Evolutionary conservation across 2,113 vertebrate species (phyloP).

Genomic region (Sphyrna mokarran): DNA sequence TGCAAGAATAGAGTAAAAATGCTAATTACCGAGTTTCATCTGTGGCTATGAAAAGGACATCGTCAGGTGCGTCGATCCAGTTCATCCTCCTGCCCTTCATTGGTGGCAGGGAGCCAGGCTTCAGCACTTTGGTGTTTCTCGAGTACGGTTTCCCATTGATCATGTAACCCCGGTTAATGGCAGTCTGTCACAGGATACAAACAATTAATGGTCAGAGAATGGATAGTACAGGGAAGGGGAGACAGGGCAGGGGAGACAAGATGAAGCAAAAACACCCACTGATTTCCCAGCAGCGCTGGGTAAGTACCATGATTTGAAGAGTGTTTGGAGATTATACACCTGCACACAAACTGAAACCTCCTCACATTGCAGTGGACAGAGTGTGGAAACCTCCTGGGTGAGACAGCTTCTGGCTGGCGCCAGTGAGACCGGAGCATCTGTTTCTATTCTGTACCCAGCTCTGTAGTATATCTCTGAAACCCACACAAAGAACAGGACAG

Average conservation of each 20-base stretch:
- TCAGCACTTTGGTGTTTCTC: constrained; percentile 39
- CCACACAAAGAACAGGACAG: background rate
- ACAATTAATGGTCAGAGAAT: background rate
- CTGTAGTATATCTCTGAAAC: background rate
- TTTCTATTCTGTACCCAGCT: background rate
- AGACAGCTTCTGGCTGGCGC: background rate
- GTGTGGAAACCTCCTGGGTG: background rate
- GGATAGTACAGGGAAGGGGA: background rate
- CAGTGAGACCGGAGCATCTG: background rate
- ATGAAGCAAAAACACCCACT: background rate
- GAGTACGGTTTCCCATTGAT: constrained; percentile 41
- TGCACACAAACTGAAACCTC: background rate
- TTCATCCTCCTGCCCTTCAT: constrained; percentile 41
- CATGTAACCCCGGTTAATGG: constrained; percentile 38
- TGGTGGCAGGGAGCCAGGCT: constrained; percentile 39
- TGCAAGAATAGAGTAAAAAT: background rate
- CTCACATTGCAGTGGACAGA: background rate
- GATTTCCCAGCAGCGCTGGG: background rate
- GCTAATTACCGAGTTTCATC: constrained; percentile 40
- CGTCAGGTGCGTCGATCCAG: constrained; percentile 43
- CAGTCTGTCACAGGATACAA: constrained; percentile 30
- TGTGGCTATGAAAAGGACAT: constrained; percentile 42
- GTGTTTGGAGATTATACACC: background rate
- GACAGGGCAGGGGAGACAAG: no score
- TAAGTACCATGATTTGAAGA: no score